A percentile compares a stretch with the other conserved stretches of the same genome.
Conservation (phyloP, 2,113 vertebrate species). For the Otus sunia region DNA sequence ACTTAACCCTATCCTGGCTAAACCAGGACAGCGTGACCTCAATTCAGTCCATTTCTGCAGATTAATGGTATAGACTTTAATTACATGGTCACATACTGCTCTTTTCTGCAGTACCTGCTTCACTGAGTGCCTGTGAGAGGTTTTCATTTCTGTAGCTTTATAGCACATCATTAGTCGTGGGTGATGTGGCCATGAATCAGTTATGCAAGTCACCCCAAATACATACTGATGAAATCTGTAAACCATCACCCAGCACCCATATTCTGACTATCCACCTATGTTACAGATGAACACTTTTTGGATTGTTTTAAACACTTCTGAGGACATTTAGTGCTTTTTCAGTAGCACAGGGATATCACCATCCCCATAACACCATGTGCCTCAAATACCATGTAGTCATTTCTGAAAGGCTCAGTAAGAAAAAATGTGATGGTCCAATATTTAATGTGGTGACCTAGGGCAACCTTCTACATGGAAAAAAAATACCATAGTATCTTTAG, state of each 20-base stretch:
- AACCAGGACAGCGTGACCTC: background rate
- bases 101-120: background rate
- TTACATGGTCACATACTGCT: background rate
- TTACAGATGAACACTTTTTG: background rate
- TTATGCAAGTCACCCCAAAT: conserved; percentile 9
- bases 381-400: background rate
- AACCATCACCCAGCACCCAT: background rate
- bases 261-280: background rate
- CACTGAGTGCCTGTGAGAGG: background rate
- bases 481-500: background rate
- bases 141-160: conserved; percentile 13
- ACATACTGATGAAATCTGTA: background rate
- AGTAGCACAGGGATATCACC: background rate
- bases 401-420: background rate
- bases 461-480: background rate
- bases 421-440: background rate
- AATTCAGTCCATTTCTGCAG: background rate
- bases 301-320: background rate
- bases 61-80: background rate
- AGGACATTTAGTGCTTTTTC: background rate
- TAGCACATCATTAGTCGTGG: conserved; percentile 20
- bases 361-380: background rate
- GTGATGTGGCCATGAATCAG: conserved; percentile 12
- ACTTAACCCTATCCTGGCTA: too few species aligned
- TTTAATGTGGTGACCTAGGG: background rate